Percentiles rank a stretch among this genome's conserved stretches.
Evolutionary conservation across 2,888 invertebrate genomes (phyloP).

Genomic region (Lithophane semibrunnea): DNA sequence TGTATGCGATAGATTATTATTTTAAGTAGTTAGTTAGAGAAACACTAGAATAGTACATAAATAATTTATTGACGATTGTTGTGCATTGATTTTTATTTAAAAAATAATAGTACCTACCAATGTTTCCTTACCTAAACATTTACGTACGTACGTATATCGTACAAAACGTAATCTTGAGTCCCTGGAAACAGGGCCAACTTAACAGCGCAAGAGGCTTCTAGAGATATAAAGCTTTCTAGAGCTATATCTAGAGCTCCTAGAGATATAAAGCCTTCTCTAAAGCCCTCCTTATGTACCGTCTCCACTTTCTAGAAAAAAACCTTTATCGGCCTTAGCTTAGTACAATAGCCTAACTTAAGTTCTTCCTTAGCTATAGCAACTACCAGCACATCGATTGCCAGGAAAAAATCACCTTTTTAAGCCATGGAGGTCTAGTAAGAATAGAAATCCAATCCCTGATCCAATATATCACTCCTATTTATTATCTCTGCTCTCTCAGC

Average conservation of each 20-base stretch:
- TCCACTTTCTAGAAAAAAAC: too few relatives aligned
- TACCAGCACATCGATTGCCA: neutral
- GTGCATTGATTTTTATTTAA: neutral
- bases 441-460: neutral
- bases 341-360: neutral
- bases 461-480: neutral
- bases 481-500: neutral
- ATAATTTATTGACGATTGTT: slow-evolving; percentile 9
- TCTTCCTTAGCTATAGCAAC: neutral
- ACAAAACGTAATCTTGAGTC: neutral
- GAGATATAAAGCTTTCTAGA: too few relatives aligned
- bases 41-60: neutral
- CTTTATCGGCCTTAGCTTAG: neutral
- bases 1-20: neutral
- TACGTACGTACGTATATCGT: neutral
- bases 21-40: neutral
- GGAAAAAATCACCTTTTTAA: neutral
- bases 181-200: neutral
- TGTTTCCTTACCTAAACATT: neutral
- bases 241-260: too few relatives aligned
- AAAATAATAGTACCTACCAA: neutral
- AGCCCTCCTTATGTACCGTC: neutral
- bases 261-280: neutral
- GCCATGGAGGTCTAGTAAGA: neutral
- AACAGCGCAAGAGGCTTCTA: neutral